Conservation (phyloP, 2,113 vertebrate genomes). For the Jaculus jaculus region DNA sequence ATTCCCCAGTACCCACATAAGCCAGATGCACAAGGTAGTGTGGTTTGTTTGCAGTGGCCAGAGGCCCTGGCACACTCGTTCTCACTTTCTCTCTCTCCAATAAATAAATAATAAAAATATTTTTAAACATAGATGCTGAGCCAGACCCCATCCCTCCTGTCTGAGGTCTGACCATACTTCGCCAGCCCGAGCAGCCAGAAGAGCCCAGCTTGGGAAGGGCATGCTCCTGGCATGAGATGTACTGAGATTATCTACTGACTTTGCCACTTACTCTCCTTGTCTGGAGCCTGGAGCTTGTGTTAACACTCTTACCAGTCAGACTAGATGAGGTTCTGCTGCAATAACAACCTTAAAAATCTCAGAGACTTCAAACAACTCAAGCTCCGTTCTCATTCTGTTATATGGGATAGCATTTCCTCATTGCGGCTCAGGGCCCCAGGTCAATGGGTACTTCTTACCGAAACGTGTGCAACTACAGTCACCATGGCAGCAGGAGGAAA, state of each 20-base stretch:
- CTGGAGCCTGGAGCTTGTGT: not conserved
- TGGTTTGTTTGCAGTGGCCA: too few species aligned
- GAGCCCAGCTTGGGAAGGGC: not conserved
- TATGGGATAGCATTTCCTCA: not conserved
- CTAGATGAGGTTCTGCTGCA: not conserved
- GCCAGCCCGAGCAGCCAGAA: too few species aligned
- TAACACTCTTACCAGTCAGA: not conserved
- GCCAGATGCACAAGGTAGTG: too few species aligned
- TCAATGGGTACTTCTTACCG: not conserved
- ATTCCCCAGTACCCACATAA: too few species aligned
- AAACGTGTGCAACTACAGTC: not conserved
- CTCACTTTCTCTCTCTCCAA: too few species aligned
- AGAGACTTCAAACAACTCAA: not conserved
- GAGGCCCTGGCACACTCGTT: too few species aligned
- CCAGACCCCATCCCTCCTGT: not conserved
- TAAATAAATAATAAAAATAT: too few species aligned
- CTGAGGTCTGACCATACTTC: not conserved
- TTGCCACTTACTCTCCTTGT: not conserved
- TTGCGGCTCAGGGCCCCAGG: not conserved
- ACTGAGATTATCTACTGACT: not conserved
- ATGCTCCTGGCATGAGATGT: not conserved
- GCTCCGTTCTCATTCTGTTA: not conserved
- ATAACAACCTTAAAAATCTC: not conserved
- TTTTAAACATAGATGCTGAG: too few species aligned
- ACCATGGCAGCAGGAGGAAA: not conserved